Evolutionary conservation across 2,113 vertebrate genomes (phyloP).

Genomic region (Verasper variegatus): DNA sequence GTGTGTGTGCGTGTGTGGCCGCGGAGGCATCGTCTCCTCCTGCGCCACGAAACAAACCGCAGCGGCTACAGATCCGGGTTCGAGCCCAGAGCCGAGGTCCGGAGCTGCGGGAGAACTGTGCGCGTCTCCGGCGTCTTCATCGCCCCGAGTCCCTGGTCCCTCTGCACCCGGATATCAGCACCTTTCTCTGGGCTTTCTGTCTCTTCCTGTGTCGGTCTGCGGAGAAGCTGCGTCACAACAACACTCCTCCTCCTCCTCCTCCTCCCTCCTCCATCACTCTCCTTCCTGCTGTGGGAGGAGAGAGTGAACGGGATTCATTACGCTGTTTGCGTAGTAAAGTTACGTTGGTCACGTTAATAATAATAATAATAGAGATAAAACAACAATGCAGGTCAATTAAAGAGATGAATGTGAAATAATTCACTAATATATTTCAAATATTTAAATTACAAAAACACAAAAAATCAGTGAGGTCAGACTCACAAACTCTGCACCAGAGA

Average conservation of each 20-base stretch:
- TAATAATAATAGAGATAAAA: not conserved
- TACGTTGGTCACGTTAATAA: not conserved
- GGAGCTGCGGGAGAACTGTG: not conserved
- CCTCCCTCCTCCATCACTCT: not conserved
- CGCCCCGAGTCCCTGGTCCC: not conserved
- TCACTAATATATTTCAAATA: too few relatives aligned
- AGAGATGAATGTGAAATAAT: too few relatives aligned
- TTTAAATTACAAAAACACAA: too few relatives aligned
- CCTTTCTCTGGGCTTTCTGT: not conserved
- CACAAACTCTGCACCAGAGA: too few relatives aligned
- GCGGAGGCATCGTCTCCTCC: slow-evolving; percentile 1
- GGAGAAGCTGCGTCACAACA: not conserved
- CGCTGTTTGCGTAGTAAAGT: not conserved
- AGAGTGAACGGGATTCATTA: not conserved
- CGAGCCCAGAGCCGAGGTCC: not conserved
- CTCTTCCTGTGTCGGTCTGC: not conserved
- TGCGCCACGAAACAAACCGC: not conserved
- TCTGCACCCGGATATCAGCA: not conserved
- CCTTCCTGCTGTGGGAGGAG: not conserved
- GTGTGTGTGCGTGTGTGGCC: not conserved
- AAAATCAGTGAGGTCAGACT: too few relatives aligned
- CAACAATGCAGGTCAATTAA: too few relatives aligned
- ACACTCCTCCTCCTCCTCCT: not conserved
- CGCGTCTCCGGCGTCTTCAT: not conserved
- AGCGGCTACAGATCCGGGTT: not conserved